Conservation (phyloP, 2,113 vertebrate species). For the Lonchura striata region DNA sequence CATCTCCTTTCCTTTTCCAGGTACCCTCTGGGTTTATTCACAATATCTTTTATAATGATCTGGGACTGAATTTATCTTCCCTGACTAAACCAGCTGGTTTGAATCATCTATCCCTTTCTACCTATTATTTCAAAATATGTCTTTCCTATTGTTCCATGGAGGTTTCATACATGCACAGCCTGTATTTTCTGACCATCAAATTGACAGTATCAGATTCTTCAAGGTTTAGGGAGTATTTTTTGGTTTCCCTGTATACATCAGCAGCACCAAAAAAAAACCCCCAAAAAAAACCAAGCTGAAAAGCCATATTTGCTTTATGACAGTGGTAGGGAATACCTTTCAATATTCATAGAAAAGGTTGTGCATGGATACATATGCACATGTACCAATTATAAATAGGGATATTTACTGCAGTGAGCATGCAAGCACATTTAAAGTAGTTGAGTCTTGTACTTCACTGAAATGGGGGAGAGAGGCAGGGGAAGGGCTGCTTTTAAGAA, state of each 20-base stretch:
- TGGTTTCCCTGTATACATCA: background rate
- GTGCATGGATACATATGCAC: background rate
- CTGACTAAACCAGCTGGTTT: background rate
- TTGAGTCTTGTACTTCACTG: background rate
- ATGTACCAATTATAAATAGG: background rate
- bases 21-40: background rate
- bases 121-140: background rate
- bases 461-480: background rate
- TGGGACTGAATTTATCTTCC: background rate
- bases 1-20: background rate
- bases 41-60: background rate
- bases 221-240: background rate
- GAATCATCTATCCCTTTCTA: background rate
- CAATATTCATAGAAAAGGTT: background rate
- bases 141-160: background rate
- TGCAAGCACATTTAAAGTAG: background rate
- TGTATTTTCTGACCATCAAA: background rate
- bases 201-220: background rate
- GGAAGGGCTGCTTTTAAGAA: background rate
- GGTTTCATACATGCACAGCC: background rate
- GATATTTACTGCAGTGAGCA: background rate
- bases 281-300: background rate
- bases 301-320: background rate
- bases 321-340: background rate
- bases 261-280: background rate